Percentiles rank a stretch among this genome's conserved stretches.
These are phyloP conservation scores for Bostrychus sinensis DNA, from an alignment of 2,113 vertebrate species.

Conservation along the genomic window DNA sequence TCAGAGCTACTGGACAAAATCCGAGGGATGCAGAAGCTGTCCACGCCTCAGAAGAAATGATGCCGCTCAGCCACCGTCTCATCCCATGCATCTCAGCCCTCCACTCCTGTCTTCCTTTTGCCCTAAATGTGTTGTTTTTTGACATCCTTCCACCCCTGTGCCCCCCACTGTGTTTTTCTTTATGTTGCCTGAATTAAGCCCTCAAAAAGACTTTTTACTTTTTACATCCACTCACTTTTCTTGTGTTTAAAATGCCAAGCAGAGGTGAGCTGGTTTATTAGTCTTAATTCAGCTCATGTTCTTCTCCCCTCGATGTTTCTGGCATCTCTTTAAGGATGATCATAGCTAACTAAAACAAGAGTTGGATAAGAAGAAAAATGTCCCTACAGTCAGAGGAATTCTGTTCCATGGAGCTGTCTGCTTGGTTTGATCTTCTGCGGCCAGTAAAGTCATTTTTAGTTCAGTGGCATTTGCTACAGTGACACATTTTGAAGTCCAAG, in stretches of 20 bases:
- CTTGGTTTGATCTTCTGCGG: neutral
- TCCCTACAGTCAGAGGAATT: no score
- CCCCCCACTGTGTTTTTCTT: conserved; percentile 26
- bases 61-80: conserved; percentile 24
- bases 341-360: neutral
- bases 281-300: neutral
- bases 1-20: conserved; percentile 90
- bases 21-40: conserved; percentile 94
- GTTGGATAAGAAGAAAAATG: no score
- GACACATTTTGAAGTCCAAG: neutral
- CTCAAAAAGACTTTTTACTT: neutral
- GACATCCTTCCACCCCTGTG: neutral
- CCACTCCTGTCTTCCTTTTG: conserved; percentile 38
- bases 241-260: neutral
- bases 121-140: neutral
- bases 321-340: neutral
- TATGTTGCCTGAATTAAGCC: neutral
- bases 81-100: conserved; percentile 22
- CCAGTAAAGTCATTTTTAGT: neutral
- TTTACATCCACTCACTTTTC: neutral
- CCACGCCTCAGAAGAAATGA: conserved; percentile 93
- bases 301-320: no score
- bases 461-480: neutral
- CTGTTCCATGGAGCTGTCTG: neutral
- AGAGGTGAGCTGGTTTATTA: no score